A percentile compares a stretch with the other conserved stretches of the same genome.
Conservation (phyloP, 2,888 invertebrate species). For the Junonia oenone region DNA sequence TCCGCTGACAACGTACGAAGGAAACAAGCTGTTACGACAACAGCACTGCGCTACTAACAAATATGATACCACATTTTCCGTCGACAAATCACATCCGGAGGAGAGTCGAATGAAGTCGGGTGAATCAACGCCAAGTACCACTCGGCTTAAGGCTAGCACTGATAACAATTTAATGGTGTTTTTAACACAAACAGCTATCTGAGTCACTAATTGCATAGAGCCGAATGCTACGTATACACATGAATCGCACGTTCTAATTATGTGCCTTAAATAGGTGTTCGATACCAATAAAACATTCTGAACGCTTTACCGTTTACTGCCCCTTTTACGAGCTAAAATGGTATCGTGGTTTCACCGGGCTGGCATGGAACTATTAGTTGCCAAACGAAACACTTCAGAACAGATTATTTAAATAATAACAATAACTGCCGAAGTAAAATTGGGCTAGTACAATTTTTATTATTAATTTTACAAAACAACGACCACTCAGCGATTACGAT, state of each 20-base stretch:
- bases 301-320: constrained; percentile 37
- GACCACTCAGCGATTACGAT: constrained; percentile 59
- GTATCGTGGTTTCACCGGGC: constrained; percentile 41
- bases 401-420: not conserved
- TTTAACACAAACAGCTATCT: constrained; percentile 38
- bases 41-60: constrained; percentile 55
- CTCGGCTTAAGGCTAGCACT: constrained; percentile 47
- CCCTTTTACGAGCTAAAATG: constrained; percentile 40
- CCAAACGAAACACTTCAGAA: constrained; percentile 21
- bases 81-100: constrained; percentile 79
- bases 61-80: constrained; percentile 72
- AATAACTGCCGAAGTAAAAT: not conserved
- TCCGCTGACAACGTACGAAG: constrained; percentile 54
- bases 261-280: constrained; percentile 24
- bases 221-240: constrained; percentile 14
- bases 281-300: constrained; percentile 31
- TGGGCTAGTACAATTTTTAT: not conserved
- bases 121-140: constrained; percentile 61
- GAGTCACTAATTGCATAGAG: constrained; percentile 27
- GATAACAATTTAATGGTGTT: constrained; percentile 52
- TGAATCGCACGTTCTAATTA: constrained; percentile 22
- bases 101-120: constrained; percentile 52
- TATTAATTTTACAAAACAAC: constrained; percentile 40
- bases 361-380: constrained; percentile 36
- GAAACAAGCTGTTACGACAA: constrained; percentile 68